phyloP scores from a whole-genome alignment of 2,113 vertebrate species.

The Eclectus roratus region DNA sequence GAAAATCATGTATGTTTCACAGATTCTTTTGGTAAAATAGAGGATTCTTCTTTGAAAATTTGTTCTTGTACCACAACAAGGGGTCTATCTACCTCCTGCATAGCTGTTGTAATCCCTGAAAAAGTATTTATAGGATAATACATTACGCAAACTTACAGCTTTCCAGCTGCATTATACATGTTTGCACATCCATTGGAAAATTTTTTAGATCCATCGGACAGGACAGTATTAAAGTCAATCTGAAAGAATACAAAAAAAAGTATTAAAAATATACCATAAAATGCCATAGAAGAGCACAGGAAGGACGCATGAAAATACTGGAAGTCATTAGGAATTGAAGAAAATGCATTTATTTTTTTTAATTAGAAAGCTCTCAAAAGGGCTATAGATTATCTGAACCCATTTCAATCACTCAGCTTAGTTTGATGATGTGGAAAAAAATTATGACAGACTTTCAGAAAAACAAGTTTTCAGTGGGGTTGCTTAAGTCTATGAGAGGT shows the following conservation, averaged over 20 bases:
- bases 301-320: not conserved
- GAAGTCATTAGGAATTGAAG: not conserved
- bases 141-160: conserved; percentile 86
- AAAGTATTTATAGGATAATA: not conserved
- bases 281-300: not conserved
- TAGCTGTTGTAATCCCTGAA: not conserved
- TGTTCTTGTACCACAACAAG: not conserved
- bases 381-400: not conserved
- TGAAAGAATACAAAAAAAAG: conserved; percentile 71
- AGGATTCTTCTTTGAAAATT: not conserved
- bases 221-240: conserved; percentile 92
- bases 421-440: not conserved
- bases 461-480: not conserved
- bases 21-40: not conserved
- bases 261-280: not conserved
- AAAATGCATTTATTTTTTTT: not conserved
- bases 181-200: conserved; percentile 98
- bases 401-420: not conserved
- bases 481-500: not conserved
- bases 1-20: not conserved
- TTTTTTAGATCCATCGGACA: conserved; percentile 99
- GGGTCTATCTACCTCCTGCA: not conserved
- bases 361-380: not conserved
- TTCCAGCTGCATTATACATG: conserved; percentile 98
- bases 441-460: not conserved